phyloP scores from a whole-genome alignment of 2,113 vertebrate species.

The Spheniscus mendiculus region DNA sequence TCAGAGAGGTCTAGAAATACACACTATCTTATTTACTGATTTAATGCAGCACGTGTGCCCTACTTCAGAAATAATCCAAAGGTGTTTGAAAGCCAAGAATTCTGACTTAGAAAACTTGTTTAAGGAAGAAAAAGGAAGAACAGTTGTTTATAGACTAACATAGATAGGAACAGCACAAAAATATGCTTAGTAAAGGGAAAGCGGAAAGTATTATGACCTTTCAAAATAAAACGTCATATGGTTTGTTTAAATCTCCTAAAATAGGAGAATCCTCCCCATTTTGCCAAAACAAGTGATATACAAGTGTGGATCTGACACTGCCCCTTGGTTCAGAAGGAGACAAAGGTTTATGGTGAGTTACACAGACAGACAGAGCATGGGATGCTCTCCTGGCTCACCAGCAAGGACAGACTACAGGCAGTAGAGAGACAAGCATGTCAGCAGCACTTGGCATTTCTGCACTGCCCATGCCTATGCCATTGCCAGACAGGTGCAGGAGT shows the following conservation, averaged over 20 bases:
- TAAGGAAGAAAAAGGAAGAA: background rate
- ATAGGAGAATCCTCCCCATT: background rate
- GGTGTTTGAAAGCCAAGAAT: background rate
- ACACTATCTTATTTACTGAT: background rate
- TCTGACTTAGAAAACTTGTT: background rate
- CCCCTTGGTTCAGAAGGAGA: slow-evolving; percentile 26
- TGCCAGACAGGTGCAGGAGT: background rate
- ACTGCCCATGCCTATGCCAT: background rate
- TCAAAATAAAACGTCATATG: slow-evolving; percentile 40
- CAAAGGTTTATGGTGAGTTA: background rate
- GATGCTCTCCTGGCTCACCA: background rate
- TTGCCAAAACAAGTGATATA: slow-evolving; percentile 66
- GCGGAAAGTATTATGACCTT: slow-evolving; percentile 38
- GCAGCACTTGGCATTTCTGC: background rate
- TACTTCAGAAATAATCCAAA: background rate
- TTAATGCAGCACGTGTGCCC: background rate
- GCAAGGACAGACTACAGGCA: background rate
- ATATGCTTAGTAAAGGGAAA: background rate
- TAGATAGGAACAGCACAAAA: slow-evolving; percentile 3
- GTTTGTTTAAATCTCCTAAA: slow-evolving; percentile 50
- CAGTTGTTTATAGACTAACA: slow-evolving; percentile 7
- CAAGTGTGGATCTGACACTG: background rate
- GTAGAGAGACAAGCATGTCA: background rate
- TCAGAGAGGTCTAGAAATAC: background rate
- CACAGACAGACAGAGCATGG: background rate